Evolutionary conservation across 1,140 invertebrate genomes (phyloP).

Genomic region (Goniozus legneri): DNA sequence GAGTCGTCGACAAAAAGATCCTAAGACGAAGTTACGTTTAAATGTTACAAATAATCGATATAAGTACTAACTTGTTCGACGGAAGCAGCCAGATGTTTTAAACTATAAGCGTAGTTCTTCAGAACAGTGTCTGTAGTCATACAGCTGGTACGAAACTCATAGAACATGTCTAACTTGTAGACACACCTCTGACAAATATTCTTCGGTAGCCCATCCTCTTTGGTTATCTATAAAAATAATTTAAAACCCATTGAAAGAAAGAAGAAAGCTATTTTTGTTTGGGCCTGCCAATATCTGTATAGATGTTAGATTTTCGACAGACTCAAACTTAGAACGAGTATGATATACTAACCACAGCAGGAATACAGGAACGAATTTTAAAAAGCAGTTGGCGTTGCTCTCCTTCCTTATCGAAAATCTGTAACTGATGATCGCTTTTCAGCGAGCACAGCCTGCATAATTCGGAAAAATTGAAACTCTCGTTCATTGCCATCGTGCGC

Average conservation of each 20-base stretch:
- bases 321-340: slow-evolving; percentile 5
- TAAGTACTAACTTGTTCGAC: slow-evolving; percentile 63
- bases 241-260: neutral
- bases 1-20: too few relatives aligned
- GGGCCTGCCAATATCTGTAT: neutral
- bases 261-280: neutral
- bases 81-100: slow-evolving; percentile 62
- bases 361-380: slow-evolving; percentile 65
- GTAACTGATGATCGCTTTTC: slow-evolving; percentile 61
- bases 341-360: slow-evolving; percentile 63
- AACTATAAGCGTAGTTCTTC: slow-evolving; percentile 65
- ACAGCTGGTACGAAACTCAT: slow-evolving; percentile 64
- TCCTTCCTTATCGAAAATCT: slow-evolving; percentile 68
- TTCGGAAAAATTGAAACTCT: slow-evolving; percentile 66
- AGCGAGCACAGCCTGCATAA: slow-evolving; percentile 66
- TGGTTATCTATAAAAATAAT: slow-evolving; percentile 58
- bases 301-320: too few relatives aligned
- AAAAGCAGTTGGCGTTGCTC: slow-evolving; percentile 67
- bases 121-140: slow-evolving; percentile 63
- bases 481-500: slow-evolving; percentile 64
- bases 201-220: slow-evolving; percentile 68
- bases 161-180: slow-evolving; percentile 63
- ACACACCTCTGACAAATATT: slow-evolving; percentile 68
- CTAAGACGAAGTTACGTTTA: neutral
- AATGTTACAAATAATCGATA: slow-evolving; percentile 3